Percentiles rank a stretch among this genome's conserved stretches.
Conservation (phyloP, 1,140 invertebrate genomes). For the Drosophila nigrodunni region DNA sequence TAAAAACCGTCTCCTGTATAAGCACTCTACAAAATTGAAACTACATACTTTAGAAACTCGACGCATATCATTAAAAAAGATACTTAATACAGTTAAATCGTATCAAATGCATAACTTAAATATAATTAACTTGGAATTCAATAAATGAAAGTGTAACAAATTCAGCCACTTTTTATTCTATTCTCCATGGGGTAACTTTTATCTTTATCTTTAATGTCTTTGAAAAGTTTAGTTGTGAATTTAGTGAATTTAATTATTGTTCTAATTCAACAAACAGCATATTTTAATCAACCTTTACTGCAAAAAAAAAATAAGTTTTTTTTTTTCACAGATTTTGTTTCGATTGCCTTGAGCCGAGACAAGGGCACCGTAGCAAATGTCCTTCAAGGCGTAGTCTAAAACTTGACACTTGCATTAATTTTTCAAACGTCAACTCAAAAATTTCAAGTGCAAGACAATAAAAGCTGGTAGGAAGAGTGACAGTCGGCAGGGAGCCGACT, state of each 20-base stretch:
- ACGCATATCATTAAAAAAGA: slow-evolving; percentile 68
- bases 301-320: too few species aligned
- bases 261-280: too few species aligned
- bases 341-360: slow-evolving; percentile 42
- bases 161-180: background rate
- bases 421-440: slow-evolving; percentile 60
- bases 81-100: slow-evolving; percentile 60
- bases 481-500: too few species aligned
- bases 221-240: too few species aligned
- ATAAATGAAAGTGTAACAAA: slow-evolving; percentile 67
- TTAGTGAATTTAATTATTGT: too few species aligned
- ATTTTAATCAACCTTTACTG: too few species aligned
- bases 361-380: slow-evolving; percentile 37
- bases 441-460: slow-evolving; percentile 64
- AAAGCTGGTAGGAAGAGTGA: background rate
- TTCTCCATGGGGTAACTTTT: background rate
- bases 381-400: slow-evolving; percentile 45
- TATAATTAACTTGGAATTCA: slow-evolving; percentile 64
- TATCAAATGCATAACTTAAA: slow-evolving; percentile 42
- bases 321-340: slow-evolving; percentile 19
- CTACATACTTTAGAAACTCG: slow-evolving; percentile 69
- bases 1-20: slow-evolving; percentile 34
- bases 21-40: slow-evolving; percentile 54
- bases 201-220: too few species aligned
- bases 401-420: slow-evolving; percentile 70